Evolutionary conservation across 1,140 invertebrate species (phyloP).

Genomic region (Xylocopa sonorina): DNA sequence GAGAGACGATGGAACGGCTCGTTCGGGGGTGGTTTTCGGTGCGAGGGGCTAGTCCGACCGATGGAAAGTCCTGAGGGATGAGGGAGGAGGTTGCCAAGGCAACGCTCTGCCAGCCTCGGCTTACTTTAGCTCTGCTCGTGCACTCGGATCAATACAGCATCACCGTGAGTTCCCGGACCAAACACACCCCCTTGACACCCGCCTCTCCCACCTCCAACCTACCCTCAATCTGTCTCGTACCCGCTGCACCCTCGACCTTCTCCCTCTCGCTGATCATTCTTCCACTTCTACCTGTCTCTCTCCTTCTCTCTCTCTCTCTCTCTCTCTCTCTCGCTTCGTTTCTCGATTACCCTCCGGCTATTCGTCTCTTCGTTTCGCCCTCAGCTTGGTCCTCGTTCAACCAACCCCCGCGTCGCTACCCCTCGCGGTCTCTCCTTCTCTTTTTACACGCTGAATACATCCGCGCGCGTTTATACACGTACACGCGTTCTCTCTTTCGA

Average conservation of each 20-base stretch:
- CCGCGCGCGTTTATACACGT: no score
- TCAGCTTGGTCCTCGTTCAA: conserved; percentile 22
- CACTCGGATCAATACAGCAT: conserved; percentile 81
- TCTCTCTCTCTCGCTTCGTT: conserved; percentile 34
- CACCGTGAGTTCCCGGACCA: conserved; percentile 79
- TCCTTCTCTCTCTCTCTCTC: conserved; percentile 36
- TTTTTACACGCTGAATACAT: conserved; percentile 10
- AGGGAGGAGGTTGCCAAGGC: conserved; percentile 82
- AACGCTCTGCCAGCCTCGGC: conserved; percentile 79
- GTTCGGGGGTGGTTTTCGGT: conserved; percentile 69
- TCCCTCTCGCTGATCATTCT: conserved; percentile 10
- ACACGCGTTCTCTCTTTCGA: neutral
- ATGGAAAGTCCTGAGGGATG: conserved; percentile 76
- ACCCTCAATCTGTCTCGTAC: neutral
- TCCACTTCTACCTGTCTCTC: no score
- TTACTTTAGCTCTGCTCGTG: conserved; percentile 79
- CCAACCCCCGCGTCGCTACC: neutral
- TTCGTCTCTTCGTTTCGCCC: conserved; percentile 45
- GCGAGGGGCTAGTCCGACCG: conserved; percentile 55
- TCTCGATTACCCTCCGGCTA: conserved; percentile 15
- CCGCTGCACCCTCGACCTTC: conserved; percentile 9
- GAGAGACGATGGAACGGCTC: conserved; percentile 17
- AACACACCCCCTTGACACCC: conserved; percentile 72
- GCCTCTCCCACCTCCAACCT: conserved; percentile 15
- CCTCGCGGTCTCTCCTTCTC: neutral